Evolutionary conservation across 2,888 invertebrate genomes (phyloP).

Genomic region (Philonicus albiceps): DNA sequence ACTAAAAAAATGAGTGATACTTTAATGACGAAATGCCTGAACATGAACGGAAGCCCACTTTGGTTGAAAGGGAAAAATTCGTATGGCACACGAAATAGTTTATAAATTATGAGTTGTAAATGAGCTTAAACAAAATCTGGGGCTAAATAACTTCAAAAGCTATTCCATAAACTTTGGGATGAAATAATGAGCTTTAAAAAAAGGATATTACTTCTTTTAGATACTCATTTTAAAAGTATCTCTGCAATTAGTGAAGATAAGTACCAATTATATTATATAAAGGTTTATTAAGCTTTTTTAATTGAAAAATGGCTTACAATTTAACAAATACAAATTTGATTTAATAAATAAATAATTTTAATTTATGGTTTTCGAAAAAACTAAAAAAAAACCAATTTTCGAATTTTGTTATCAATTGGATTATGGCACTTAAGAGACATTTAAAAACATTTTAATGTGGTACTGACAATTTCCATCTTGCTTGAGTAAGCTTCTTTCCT

Average conservation of each 20-base stretch:
- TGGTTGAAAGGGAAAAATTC: neutral
- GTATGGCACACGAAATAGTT: neutral
- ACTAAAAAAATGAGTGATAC: neutral
- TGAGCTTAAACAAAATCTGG: neutral
- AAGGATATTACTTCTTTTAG: neutral
- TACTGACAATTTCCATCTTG: neutral
- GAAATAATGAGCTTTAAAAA: neutral
- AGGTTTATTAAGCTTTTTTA: neutral
- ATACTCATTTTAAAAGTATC: neutral
- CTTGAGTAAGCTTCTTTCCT: neutral
- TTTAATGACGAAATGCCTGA: neutral
- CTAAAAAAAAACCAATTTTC: neutral
- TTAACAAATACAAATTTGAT: neutral
- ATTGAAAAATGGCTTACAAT: neutral
- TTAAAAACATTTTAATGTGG: neutral
- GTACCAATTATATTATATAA: neutral
- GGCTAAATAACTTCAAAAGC: neutral
- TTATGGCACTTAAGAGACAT: conserved; percentile 24
- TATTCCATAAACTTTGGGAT: neutral
- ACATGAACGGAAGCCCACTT: neutral
- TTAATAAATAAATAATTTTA: neutral
- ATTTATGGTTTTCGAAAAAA: neutral
- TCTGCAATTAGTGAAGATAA: neutral
- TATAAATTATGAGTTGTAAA: neutral
- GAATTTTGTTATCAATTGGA: neutral